Evolutionary conservation across 2,888 invertebrate genomes (phyloP).

Genomic region (Eumacrocentrus americanus): DNA sequence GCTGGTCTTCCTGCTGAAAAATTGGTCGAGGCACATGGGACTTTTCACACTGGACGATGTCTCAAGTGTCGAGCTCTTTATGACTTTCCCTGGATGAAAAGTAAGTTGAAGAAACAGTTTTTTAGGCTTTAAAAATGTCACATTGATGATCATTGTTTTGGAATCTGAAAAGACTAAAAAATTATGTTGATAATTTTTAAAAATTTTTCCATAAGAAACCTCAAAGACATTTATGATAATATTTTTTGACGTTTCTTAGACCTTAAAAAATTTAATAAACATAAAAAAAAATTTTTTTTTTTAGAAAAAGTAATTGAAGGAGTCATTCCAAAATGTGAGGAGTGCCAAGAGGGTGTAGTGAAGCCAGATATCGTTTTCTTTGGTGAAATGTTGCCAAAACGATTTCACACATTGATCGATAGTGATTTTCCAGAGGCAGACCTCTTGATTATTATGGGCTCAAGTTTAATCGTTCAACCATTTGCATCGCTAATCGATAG

Average conservation of each 20-base stretch:
- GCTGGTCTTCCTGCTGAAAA: constrained; percentile 84
- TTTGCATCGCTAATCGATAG: constrained; percentile 87
- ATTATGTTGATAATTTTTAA: too few species aligned
- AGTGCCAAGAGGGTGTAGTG: constrained; percentile 77
- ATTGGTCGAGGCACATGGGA: constrained; percentile 94
- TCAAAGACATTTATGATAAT: too few species aligned
- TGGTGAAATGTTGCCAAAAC: constrained; percentile 84
- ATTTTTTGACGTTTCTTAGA: too few species aligned
- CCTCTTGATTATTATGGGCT: constrained; percentile 92
- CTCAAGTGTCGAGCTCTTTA: constrained; percentile 76
- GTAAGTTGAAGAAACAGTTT: too few species aligned
- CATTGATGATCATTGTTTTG: too few species aligned
- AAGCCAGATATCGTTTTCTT: constrained; percentile 98
- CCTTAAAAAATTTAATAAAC: too few species aligned
- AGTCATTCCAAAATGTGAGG: constrained; percentile 77
- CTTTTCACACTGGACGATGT: constrained; percentile 88
- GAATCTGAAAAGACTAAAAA: too few species aligned
- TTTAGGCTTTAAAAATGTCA: too few species aligned
- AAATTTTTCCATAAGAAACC: too few species aligned
- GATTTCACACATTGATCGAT: constrained; percentile 73
- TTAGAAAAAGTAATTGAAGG: constrained; percentile 77
- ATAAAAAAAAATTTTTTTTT: too few species aligned
- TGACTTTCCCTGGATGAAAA: constrained; percentile 85
- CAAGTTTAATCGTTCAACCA: constrained; percentile 92
- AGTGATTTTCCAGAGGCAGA: constrained; percentile 87